phyloP scores from a whole-genome alignment of 2,113 vertebrate genomes.

The Leucopsar rothschildi region DNA sequence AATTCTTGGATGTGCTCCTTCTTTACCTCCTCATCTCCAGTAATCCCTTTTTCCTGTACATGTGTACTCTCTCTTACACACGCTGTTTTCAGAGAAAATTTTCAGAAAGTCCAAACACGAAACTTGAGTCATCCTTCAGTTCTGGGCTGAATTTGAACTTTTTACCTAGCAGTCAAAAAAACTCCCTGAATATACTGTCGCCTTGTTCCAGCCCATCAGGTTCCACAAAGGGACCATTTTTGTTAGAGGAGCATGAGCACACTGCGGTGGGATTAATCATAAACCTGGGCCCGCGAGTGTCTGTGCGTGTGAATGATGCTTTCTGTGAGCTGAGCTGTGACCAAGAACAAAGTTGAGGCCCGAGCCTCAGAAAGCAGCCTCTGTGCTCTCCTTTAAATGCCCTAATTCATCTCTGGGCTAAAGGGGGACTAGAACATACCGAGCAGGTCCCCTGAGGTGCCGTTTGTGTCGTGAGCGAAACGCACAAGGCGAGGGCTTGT shows the following conservation, averaged over 20 bases:
- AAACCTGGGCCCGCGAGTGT: conserved; percentile 50
- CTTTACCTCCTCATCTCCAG: not conserved
- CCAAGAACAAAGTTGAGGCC: conserved; percentile 67
- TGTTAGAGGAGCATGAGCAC: not conserved
- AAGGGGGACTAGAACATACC: conserved; percentile 56
- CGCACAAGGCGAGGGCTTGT: conserved; percentile 46
- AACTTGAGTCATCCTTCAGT: conserved; percentile 57
- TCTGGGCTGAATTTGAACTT: conserved; percentile 56
- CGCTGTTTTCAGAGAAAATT: conserved; percentile 46
- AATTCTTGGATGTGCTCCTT: not conserved
- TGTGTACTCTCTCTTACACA: not conserved
- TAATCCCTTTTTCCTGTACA: conserved; percentile 8
- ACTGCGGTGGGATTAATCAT: conserved; percentile 59
- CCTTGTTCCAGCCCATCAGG: conserved; percentile 31
- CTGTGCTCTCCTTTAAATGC: conserved; percentile 72
- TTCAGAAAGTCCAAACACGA: conserved; percentile 38
- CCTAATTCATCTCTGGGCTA: conserved; percentile 69
- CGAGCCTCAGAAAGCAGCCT: conserved; percentile 69
- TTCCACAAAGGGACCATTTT: conserved; percentile 74
- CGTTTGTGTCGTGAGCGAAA: not conserved
- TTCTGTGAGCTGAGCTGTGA: conserved; percentile 68
- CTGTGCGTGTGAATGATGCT: conserved; percentile 71
- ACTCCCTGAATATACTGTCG: conserved; percentile 64
- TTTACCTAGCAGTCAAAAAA: conserved; percentile 53
- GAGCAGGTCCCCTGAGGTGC: conserved; percentile 47